Conservation (phyloP, 2,113 vertebrate genomes). For the Mirza zaza region DNA sequence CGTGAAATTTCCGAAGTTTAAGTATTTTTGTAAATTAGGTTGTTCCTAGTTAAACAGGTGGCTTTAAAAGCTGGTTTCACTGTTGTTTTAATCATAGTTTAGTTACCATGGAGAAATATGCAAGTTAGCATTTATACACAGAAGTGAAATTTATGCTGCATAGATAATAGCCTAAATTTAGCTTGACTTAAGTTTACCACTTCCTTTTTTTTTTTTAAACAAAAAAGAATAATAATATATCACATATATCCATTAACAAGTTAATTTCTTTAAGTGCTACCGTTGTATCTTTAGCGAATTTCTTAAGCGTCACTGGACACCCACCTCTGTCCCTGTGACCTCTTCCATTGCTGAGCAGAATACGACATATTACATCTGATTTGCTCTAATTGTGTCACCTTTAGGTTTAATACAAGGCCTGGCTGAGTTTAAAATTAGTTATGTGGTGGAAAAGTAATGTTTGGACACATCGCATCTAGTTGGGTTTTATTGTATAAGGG, state of each 20-base stretch:
- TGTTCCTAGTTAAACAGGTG: constrained; percentile 91
- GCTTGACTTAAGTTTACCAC: constrained; percentile 90
- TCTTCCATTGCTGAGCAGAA: constrained; percentile 50
- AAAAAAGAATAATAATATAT: constrained; percentile 79
- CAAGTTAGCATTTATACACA: constrained; percentile 92
- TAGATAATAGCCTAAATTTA: constrained; percentile 93
- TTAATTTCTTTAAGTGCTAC: constrained; percentile 81
- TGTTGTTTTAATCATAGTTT: constrained; percentile 93
- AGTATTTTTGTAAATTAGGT: constrained; percentile 89
- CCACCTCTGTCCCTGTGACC: background rate
- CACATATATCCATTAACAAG: constrained; percentile 82
- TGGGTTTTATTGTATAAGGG: constrained; percentile 51
- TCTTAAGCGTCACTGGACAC: constrained; percentile 59
- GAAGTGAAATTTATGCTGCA: constrained; percentile 92
- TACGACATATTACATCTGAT: constrained; percentile 29
- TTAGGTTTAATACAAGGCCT: constrained; percentile 40
- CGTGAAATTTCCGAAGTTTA: constrained; percentile 87
- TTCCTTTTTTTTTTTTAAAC: constrained; percentile 84
- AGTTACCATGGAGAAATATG: constrained; percentile 93
- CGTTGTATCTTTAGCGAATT: constrained; percentile 75
- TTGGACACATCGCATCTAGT: constrained; percentile 63
- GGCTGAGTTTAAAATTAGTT: constrained; percentile 54
- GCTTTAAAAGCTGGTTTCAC: constrained; percentile 89
- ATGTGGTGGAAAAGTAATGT: constrained; percentile 45
- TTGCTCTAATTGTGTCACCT: constrained; percentile 6